Conservation (phyloP, 2,113 vertebrate genomes). For the Lamprologus callipterus region DNA sequence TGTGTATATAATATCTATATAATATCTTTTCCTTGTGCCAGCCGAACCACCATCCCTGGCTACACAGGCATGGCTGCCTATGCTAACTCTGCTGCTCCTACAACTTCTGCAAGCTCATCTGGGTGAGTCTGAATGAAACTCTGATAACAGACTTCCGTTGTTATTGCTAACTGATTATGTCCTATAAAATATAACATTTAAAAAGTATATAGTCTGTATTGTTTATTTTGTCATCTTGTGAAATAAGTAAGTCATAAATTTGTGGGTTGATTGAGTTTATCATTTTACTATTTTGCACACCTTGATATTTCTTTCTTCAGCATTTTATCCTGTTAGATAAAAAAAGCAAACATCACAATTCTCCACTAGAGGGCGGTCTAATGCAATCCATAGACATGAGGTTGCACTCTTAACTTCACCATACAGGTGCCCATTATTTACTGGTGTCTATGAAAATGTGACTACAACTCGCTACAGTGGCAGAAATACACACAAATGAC, state of each 20-base stretch:
- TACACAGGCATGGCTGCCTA: constrained; percentile 73
- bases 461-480: not conserved
- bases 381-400: not conserved
- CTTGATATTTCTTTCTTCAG: not conserved
- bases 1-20: not conserved
- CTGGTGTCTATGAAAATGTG: not conserved
- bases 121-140: constrained; percentile 47
- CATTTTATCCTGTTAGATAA: not conserved
- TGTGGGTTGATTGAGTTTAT: not conserved
- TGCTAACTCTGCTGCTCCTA: constrained; percentile 65
- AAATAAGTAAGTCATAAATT: not conserved
- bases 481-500: not conserved
- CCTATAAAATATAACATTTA: not conserved
- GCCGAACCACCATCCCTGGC: constrained; percentile 72
- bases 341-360: not conserved
- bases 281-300: not conserved
- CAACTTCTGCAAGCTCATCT: constrained; percentile 48
- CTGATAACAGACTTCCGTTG: not conserved
- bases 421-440: not conserved
- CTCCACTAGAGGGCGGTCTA: constrained; percentile 47
- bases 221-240: not conserved
- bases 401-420: not conserved
- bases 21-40: constrained; percentile 37
- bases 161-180: not conserved
- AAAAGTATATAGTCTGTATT: not conserved